Conservation (phyloP, 2,888 invertebrate species). For the Hybos culiciformis region DNA sequence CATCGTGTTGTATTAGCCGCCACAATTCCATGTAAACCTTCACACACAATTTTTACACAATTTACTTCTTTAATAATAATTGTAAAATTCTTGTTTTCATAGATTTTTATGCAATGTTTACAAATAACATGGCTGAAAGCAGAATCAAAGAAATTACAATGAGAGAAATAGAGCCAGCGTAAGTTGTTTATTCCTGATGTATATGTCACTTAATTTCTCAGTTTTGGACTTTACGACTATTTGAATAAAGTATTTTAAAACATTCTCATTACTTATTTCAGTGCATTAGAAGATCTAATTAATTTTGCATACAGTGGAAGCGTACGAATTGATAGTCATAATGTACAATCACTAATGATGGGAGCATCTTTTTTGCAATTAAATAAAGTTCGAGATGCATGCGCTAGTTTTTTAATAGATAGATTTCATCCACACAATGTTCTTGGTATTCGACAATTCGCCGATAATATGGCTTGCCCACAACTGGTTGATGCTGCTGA, state of each 20-base stretch:
- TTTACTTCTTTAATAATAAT: no score
- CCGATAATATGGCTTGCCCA: constrained; percentile 60
- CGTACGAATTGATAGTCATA: constrained; percentile 59
- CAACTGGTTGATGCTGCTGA: constrained; percentile 59
- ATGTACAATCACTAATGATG: constrained; percentile 73
- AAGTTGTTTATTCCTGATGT: constrained; percentile 22
- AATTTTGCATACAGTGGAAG: constrained; percentile 76
- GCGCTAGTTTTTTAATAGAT: constrained; percentile 63
- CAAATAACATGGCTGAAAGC: constrained; percentile 75
- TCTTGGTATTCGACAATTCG: constrained; percentile 64
- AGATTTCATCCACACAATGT: constrained; percentile 70
- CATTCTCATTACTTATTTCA: constrained; percentile 28
- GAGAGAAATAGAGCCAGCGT: constrained; percentile 67
- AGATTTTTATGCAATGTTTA: constrained; percentile 86
- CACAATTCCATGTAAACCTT: constrained; percentile 76
- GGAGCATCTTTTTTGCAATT: constrained; percentile 73
- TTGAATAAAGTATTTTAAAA: constrained; percentile 11
- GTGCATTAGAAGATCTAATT: constrained; percentile 66
- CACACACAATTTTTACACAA: no score
- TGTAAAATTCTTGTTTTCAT: no score
- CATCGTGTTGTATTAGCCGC: constrained; percentile 74
- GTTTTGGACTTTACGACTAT: background rate
- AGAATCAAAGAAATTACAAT: constrained; percentile 67
- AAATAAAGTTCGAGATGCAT: constrained; percentile 65
- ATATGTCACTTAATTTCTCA: constrained; percentile 1